Evolutionary conservation across 2,888 invertebrate genomes (phyloP).

Genomic region (Hemaris fuciformis): DNA sequence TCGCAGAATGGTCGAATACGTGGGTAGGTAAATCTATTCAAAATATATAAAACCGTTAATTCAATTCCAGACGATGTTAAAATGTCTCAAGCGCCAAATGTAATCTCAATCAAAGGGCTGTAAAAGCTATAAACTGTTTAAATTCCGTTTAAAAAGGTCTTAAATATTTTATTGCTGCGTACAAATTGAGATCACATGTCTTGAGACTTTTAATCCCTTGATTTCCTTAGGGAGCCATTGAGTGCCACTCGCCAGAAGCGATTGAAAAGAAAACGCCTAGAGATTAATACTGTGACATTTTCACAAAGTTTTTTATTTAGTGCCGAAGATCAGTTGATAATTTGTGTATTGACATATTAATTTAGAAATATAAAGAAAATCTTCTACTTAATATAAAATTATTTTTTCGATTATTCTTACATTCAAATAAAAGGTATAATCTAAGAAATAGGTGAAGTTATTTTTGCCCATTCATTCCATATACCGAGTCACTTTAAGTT

Average conservation of each 20-base stretch:
- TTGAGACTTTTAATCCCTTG: not conserved
- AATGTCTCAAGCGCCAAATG: not conserved
- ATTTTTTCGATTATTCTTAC: no score
- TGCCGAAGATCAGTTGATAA: not conserved
- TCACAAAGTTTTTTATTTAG: not conserved
- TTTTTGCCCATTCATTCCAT: not conserved
- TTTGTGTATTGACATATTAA: not conserved
- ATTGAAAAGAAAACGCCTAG: not conserved
- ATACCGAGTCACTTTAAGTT: not conserved
- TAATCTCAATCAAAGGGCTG: not conserved
- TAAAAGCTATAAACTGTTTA: not conserved
- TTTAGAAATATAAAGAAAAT: no score
- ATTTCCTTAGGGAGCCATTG: constrained; percentile 1
- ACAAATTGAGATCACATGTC: constrained; percentile 3
- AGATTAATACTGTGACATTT: not conserved
- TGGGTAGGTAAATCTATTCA: not conserved
- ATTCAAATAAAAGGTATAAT: no score
- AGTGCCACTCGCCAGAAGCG: constrained; percentile 5
- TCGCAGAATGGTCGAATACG: not conserved
- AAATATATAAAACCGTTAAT: not conserved
- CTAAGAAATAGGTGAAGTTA: not conserved
- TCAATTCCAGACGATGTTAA: not conserved
- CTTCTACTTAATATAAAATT: no score
- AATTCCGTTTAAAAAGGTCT: constrained; percentile 4
- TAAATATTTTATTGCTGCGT: not conserved